phyloP scores from a whole-genome alignment of 64 coral and sea anemone species.

The Anthopleura sola region DNA sequence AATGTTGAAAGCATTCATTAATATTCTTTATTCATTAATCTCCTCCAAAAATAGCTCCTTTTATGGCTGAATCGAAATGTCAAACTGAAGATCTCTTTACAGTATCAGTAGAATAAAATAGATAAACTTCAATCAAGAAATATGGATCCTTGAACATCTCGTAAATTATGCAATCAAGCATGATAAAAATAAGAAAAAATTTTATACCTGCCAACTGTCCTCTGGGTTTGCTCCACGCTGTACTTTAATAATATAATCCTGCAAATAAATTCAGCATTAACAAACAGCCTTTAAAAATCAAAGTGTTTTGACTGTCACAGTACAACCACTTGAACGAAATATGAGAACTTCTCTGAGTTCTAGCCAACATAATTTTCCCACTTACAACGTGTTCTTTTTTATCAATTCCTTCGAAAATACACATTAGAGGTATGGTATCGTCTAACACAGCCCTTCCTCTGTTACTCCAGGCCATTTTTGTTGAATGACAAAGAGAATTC shows the following conservation, averaged over 20 bases:
- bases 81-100: neutral
- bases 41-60: neutral
- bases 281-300: neutral
- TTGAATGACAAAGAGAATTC: slow-evolving; percentile 7
- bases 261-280: slow-evolving; percentile 6
- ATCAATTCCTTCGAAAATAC: slow-evolving; percentile 79
- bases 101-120: neutral
- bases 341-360: neutral
- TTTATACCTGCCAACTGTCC: slow-evolving; percentile 77
- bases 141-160: too few relatives aligned
- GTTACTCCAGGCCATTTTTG: slow-evolving; percentile 59
- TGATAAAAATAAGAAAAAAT: neutral
- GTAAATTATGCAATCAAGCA: slow-evolving; percentile 3
- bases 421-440: slow-evolving; percentile 84
- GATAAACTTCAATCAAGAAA: too few relatives aligned
- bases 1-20: neutral
- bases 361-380: neutral
- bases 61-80: neutral
- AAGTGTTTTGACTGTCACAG: neutral
- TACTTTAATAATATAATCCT: slow-evolving; percentile 98
- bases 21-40: neutral
- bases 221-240: slow-evolving; percentile 94
- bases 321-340: neutral
- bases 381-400: slow-evolving; percentile 95
- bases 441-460: slow-evolving; percentile 47